Percentiles rank a stretch among this genome's conserved stretches.
Evolutionary conservation across 2,888 invertebrate genomes (phyloP).

Genomic region (Troides helena): DNA sequence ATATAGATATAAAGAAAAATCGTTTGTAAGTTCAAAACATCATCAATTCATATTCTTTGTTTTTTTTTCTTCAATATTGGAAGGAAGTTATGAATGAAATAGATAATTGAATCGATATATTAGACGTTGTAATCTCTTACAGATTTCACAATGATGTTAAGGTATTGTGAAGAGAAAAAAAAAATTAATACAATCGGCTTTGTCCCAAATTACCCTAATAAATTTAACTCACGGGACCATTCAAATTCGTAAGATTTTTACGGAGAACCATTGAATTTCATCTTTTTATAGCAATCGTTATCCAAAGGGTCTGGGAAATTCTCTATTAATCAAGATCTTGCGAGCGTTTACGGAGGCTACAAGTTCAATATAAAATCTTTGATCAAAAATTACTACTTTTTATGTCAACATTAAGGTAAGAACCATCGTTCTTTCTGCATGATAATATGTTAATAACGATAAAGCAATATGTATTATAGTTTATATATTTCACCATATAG

Average conservation of each 20-base stretch:
- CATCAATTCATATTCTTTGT: neutral
- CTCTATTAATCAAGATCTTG: constrained; percentile 19
- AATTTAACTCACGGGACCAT: constrained; percentile 15
- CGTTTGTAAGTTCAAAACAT: no score
- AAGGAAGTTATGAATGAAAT: neutral
- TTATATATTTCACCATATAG: no score
- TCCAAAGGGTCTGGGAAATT: constrained; percentile 10
- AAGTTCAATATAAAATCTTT: neutral
- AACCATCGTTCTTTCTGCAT: no score
- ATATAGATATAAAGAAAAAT: no score
- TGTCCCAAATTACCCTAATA: constrained; percentile 18
- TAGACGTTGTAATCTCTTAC: neutral
- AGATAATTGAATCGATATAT: neutral
- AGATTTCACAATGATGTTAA: neutral
- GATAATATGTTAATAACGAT: neutral
- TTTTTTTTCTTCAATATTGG: neutral
- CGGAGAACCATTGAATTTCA: constrained; percentile 17
- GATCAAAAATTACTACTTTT: neutral
- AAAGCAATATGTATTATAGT: neutral
- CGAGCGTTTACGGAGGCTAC: neutral
- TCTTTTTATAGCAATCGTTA: constrained; percentile 11
- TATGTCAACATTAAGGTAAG: neutral
- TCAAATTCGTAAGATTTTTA: constrained; percentile 19
- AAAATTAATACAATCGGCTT: constrained; percentile 25
- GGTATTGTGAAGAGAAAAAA: neutral